A percentile compares a stretch with the other conserved stretches of the same genome.
Conservation (phyloP, 2,888 invertebrate species). For the Aethes cnicana region DNA sequence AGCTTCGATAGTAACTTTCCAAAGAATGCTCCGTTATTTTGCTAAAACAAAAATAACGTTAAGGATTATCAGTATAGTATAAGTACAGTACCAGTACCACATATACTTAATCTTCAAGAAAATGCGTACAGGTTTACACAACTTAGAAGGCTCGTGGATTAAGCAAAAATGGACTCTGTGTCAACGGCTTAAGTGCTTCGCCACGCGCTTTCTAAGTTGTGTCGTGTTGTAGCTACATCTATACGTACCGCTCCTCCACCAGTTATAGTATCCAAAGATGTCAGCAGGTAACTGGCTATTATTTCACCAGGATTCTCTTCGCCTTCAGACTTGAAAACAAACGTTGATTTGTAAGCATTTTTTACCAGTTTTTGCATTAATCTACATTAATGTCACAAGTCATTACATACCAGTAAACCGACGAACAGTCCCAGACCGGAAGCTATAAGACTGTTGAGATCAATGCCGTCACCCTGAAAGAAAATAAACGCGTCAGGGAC, state of each 20-base stretch:
- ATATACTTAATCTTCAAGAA: too few relatives aligned
- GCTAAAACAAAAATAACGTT: conserved; percentile 46
- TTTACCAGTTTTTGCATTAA: too few relatives aligned
- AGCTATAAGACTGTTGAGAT: conserved; percentile 67
- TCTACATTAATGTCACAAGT: background rate
- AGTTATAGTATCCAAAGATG: conserved; percentile 70
- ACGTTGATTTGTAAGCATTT: too few relatives aligned
- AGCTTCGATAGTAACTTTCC: conserved; percentile 69
- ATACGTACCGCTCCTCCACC: conserved; percentile 74
- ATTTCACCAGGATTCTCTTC: conserved; percentile 71
- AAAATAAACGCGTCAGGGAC: conserved; percentile 14
- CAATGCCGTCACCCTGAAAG: conserved; percentile 74
- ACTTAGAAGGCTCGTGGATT: too few relatives aligned
- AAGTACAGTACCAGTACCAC: too few relatives aligned
- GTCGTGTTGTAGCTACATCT: too few relatives aligned
- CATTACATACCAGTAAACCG: conserved; percentile 66
- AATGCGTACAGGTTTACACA: too few relatives aligned
- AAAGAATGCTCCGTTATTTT: conserved; percentile 75
- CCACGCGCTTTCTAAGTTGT: too few relatives aligned
- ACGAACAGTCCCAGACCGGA: conserved; percentile 71
- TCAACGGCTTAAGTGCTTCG: too few relatives aligned
- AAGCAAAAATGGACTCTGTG: too few relatives aligned
- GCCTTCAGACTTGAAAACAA: conserved; percentile 64
- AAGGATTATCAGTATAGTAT: too few relatives aligned
- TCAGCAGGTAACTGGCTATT: conserved; percentile 67